These are phyloP conservation scores for Xenopus petersii DNA, from an alignment of 2,797 vertebrate species.

Conservation along the genomic window DNA sequence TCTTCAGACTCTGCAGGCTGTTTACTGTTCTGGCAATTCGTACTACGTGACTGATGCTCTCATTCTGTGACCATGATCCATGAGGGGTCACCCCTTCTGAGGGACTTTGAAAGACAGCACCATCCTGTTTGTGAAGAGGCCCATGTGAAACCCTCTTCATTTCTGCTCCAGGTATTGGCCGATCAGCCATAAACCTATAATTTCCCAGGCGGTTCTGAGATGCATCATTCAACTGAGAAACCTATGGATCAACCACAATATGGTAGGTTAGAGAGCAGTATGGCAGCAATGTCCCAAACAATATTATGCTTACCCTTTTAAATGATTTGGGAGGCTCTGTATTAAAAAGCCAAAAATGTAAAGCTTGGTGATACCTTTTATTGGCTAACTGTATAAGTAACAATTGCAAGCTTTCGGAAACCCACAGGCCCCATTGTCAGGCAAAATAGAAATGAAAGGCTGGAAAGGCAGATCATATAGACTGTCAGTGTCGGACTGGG, in stretches of 20 bases:
- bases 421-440: too few relatives aligned
- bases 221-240: constrained; percentile 10
- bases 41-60: constrained; percentile 4
- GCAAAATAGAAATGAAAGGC: too few relatives aligned
- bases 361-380: too few relatives aligned
- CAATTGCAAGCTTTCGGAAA: too few relatives aligned
- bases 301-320: too few relatives aligned
- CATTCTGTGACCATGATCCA: not conserved
- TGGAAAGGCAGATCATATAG: too few relatives aligned
- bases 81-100: not conserved
- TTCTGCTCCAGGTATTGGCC: not conserved
- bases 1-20: constrained; percentile 47
- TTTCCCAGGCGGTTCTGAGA: constrained; percentile 1
- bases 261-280: not conserved
- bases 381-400: too few relatives aligned
- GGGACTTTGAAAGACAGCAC: not conserved
- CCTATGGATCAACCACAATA: constrained; percentile 29
- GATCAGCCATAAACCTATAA: not conserved
- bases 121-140: not conserved
- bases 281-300: not conserved
- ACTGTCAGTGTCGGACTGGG: too few relatives aligned
- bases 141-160: not conserved
- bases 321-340: too few relatives aligned
- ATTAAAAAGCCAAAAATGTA: too few relatives aligned
- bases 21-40: constrained; percentile 61